These are phyloP conservation scores for Scaptomyza montana DNA, from an alignment of 1,140 invertebrate genomes.

Conservation along the genomic window DNA sequence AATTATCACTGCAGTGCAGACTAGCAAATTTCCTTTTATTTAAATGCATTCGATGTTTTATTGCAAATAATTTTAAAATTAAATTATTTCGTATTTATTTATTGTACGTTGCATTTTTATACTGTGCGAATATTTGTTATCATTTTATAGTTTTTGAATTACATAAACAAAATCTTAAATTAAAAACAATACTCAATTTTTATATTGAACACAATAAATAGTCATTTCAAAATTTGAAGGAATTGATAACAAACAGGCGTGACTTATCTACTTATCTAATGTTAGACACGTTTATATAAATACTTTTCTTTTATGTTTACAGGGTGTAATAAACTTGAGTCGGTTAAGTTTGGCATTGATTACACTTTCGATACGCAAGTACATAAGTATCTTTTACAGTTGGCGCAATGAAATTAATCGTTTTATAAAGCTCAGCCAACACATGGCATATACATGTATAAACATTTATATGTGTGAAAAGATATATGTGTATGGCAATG, in stretches of 20 bases:
- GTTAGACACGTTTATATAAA: background rate
- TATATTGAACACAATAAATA: no score
- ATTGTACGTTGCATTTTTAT: no score
- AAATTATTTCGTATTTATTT: no score
- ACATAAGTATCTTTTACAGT: slow-evolving; percentile 30
- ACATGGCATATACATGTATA: slow-evolving; percentile 10
- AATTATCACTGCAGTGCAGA: background rate
- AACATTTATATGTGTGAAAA: background rate
- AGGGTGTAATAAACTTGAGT: slow-evolving; percentile 27
- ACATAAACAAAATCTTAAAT: no score
- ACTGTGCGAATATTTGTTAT: no score
- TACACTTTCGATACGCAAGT: slow-evolving; percentile 27
- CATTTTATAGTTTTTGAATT: no score
- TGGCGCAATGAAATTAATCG: slow-evolving; percentile 42
- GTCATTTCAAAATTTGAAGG: no score
- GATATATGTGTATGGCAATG: slow-evolving; percentile 9
- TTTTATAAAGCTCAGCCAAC: slow-evolving; percentile 37
- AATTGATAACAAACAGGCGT: background rate
- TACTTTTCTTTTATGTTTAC: background rate
- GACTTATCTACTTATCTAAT: background rate
- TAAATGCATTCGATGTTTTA: no score
- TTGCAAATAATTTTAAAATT: background rate
- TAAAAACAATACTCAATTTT: no score
- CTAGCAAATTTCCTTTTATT: background rate
- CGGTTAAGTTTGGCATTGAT: slow-evolving; percentile 37